phyloP scores from a whole-genome alignment of 1,140 invertebrate species.

The Phocides pigmalion region DNA sequence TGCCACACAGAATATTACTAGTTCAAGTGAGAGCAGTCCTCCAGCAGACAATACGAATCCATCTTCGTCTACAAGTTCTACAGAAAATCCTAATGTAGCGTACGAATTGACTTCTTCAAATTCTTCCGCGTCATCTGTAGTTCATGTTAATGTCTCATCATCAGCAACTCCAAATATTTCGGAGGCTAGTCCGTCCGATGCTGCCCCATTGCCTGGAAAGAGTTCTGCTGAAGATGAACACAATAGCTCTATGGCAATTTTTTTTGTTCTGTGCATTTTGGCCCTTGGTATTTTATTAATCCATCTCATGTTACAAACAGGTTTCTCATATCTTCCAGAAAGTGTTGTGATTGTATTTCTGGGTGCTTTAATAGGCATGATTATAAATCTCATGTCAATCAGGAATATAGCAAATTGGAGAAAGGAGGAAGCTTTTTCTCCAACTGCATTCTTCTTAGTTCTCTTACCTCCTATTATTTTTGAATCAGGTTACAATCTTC shows the following conservation, averaged over 20 bases:
- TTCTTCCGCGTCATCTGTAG: slow-evolving; percentile 56
- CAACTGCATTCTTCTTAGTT: slow-evolving; percentile 98
- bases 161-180: slow-evolving; percentile 68
- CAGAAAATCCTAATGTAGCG: slow-evolving; percentile 55
- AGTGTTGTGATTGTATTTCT: slow-evolving; percentile 98
- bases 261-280: slow-evolving; percentile 97
- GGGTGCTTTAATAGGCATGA: slow-evolving; percentile 95
- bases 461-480: slow-evolving; percentile 99
- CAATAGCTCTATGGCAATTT: slow-evolving; percentile 97
- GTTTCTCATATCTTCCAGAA: slow-evolving; percentile 98
- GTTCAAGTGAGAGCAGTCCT: slow-evolving; percentile 59
- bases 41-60: slow-evolving; percentile 44
- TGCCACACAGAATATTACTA: slow-evolving; percentile 46
- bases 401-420: slow-evolving; percentile 96
- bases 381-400: slow-evolving; percentile 95
- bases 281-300: slow-evolving; percentile 96
- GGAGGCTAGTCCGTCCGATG: slow-evolving; percentile 86
- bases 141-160: slow-evolving; percentile 63
- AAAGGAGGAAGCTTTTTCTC: slow-evolving; percentile 98
- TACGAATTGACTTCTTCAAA: slow-evolving; percentile 62
- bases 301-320: slow-evolving; percentile 96
- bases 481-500: slow-evolving; percentile 99
- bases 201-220: slow-evolving; percentile 90
- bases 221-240: slow-evolving; percentile 97
- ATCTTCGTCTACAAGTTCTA: slow-evolving; percentile 48